Percentiles rank a stretch among this genome's conserved stretches.
These are phyloP conservation scores for Halictus ligatus DNA, from an alignment of 2,888 invertebrate genomes.

Conservation along the genomic window DNA sequence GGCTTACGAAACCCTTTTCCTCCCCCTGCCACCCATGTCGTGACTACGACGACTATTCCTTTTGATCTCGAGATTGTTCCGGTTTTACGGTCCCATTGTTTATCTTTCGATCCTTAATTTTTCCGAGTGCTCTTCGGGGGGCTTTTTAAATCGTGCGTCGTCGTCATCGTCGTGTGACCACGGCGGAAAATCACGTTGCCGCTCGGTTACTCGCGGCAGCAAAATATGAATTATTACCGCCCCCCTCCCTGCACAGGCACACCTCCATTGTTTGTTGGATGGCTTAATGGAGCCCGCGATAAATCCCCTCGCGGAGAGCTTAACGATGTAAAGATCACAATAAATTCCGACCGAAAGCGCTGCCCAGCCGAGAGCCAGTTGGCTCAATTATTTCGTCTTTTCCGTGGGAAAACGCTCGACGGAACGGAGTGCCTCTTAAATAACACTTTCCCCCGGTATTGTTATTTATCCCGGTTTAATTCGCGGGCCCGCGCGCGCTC, in stretches of 20 bases:
- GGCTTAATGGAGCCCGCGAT: constrained; percentile 39
- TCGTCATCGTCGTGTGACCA: neutral
- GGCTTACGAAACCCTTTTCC: neutral
- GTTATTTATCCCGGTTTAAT: constrained; percentile 5
- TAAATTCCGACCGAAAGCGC: neutral
- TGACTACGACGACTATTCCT: neutral
- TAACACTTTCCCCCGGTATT: neutral
- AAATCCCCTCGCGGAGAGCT: constrained; percentile 36
- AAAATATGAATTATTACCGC: constrained; percentile 44
- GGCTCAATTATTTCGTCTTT: constrained; percentile 26
- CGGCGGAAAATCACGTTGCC: neutral
- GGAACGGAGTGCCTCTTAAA: constrained; percentile 10
- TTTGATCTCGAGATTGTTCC: neutral
- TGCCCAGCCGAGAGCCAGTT: neutral
- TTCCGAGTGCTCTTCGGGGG: neutral
- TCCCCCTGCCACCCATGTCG: neutral
- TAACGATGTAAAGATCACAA: constrained; percentile 30
- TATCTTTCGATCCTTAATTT: neutral
- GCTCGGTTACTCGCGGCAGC: neutral
- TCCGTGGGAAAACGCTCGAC: neutral
- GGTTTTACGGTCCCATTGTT: neutral
- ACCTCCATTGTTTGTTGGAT: constrained; percentile 34
- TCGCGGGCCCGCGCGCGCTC: no score
- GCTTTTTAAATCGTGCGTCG: neutral
- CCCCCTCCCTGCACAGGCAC: constrained; percentile 8